Percentiles rank a stretch among this genome's conserved stretches.
phyloP scores from a whole-genome alignment of 1,140 invertebrate genomes.

The Zaprionus inermis region DNA sequence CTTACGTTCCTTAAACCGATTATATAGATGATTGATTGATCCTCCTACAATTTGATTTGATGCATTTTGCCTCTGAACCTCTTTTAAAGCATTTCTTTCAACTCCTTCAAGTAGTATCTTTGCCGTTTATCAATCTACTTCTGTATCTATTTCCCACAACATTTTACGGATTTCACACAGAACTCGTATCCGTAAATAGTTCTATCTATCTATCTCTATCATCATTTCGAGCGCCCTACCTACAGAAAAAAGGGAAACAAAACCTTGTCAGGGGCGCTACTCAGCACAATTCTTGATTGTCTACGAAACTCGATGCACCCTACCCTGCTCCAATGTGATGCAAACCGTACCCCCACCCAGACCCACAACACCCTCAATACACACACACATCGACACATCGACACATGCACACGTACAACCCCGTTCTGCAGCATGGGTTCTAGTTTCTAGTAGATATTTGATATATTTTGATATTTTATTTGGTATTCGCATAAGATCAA shows the following conservation, averaged over 20 bases:
- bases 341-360: constrained; percentile 2
- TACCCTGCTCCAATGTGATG: constrained; percentile 27
- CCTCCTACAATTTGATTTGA: constrained; percentile 19
- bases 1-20: constrained; percentile 72
- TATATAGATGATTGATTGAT: constrained; percentile 8
- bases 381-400: constrained; percentile 34
- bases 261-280: constrained; percentile 65
- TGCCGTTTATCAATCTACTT: constrained; percentile 23
- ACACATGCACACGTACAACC: constrained; percentile 44
- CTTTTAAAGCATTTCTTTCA: constrained; percentile 27
- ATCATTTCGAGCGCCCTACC: constrained; percentile 59
- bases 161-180: constrained; percentile 50
- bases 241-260: constrained; percentile 54
- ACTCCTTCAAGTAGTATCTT: constrained; percentile 58
- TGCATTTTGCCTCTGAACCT: constrained; percentile 42
- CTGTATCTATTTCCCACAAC: constrained; percentile 42
- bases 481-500: constrained; percentile 57
- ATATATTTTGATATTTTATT: constrained; percentile 23
- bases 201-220: constrained; percentile 5
- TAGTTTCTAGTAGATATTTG: constrained; percentile 57
- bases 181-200: constrained; percentile 41
- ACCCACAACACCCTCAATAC: constrained; percentile 14
- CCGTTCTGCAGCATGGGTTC: constrained; percentile 66
- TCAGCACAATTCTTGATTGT: constrained; percentile 58
- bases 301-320: constrained; percentile 5